A percentile compares a stretch with the other conserved stretches of the same genome.
Conservation (phyloP, 2,888 invertebrate species). For the Cataglyphis rosenhaueri region DNA sequence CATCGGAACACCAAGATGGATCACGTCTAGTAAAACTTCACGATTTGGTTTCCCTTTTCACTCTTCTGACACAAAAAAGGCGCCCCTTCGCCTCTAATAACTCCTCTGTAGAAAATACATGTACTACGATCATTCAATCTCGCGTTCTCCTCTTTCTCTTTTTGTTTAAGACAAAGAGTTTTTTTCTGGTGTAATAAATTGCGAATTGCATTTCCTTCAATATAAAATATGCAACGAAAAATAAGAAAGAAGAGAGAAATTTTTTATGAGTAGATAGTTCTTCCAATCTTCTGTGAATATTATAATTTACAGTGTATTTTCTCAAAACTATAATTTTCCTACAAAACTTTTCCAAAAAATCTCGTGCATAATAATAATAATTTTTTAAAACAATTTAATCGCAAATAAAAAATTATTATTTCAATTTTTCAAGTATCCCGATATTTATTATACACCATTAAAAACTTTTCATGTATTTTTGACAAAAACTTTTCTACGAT, state of each 20-base stretch:
- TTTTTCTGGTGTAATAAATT: conserved; percentile 24
- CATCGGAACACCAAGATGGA: conserved; percentile 39
- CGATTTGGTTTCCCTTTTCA: conserved; percentile 12
- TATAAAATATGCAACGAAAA: conserved; percentile 36
- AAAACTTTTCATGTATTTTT: not conserved
- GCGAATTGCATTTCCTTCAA: not conserved
- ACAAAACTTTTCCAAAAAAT: not conserved
- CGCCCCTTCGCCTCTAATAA: conserved; percentile 35
- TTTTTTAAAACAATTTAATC: not conserved
- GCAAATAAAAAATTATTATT: not conserved
- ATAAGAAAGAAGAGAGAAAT: not conserved
- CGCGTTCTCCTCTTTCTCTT: not conserved
- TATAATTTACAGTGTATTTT: not conserved
- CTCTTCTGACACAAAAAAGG: not conserved
- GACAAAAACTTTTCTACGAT: conserved; percentile 1
- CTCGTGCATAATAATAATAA: not conserved
- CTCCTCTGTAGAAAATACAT: conserved; percentile 22
- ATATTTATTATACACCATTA: not conserved
- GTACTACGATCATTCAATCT: conserved; percentile 39
- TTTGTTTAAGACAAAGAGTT: conserved; percentile 23
- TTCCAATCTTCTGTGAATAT: conserved; percentile 20
- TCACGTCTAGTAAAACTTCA: conserved; percentile 39
- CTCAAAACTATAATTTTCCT: not conserved
- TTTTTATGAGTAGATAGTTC: conserved; percentile 12
- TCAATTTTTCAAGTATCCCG: not conserved